Percentiles rank a stretch among this genome's conserved stretches.
These are phyloP conservation scores for Oreortyx pictus DNA, from an alignment of 2,797 vertebrate species.

Conservation along the genomic window DNA sequence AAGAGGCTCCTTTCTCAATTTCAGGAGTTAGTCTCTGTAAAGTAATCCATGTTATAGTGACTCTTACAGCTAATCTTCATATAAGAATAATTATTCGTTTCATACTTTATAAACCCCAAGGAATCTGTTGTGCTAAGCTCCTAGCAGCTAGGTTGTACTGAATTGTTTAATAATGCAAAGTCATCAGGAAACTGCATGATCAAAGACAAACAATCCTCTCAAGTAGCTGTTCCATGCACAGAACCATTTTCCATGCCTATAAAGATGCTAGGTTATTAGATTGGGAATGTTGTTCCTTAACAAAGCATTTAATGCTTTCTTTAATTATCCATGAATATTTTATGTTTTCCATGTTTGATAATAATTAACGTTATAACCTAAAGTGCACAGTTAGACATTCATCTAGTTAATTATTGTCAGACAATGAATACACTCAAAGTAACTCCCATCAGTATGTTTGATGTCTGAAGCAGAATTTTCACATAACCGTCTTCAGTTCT, in stretches of 20 bases:
- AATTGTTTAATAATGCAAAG: background rate
- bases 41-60: background rate
- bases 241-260: background rate
- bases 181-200: background rate
- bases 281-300: background rate
- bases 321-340: background rate
- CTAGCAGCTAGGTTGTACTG: background rate
- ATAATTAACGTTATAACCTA: background rate
- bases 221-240: background rate
- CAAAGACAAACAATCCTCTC: background rate
- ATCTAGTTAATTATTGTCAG: background rate
- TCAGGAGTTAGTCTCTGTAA: background rate
- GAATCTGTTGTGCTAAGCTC: background rate
- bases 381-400: background rate
- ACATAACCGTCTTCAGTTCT: background rate
- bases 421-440: background rate
- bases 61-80: background rate
- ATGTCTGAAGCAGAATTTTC: background rate
- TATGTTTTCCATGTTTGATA: background rate
- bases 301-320: background rate
- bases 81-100: background rate
- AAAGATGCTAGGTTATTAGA: background rate
- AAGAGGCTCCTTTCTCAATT: background rate
- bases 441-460: background rate
- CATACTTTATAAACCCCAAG: background rate